phyloP scores from a whole-genome alignment of 92 coral and sea anemone species.

The Bergia sp. region DNA sequence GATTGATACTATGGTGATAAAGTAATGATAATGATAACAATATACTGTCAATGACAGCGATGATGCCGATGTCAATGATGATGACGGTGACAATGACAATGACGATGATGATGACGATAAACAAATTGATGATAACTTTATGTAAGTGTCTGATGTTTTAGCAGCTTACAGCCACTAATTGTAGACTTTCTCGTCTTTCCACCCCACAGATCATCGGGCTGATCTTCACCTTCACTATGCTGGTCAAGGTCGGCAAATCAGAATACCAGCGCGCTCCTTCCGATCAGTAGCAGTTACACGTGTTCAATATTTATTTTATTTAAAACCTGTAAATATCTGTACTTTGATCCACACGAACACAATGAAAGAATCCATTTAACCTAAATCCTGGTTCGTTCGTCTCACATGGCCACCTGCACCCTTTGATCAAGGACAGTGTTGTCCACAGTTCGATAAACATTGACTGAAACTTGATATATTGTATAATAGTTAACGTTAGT shows the following conservation, averaged over 20 bases:
- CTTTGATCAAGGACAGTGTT: too few relatives aligned
- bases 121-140: too few relatives aligned
- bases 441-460: too few relatives aligned
- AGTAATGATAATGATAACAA: too few relatives aligned
- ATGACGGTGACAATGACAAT: too few relatives aligned
- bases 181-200: not conserved
- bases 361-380: not conserved
- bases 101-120: too few relatives aligned
- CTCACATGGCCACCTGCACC: not conserved
- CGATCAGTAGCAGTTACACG: not conserved
- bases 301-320: not conserved
- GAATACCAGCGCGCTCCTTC: not conserved
- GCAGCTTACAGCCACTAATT: not conserved
- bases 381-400: not conserved
- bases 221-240: constrained; percentile 13
- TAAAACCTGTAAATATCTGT: constrained; percentile 20
- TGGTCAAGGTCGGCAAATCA: constrained; percentile 12
- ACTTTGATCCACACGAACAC: not conserved
- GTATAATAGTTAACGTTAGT: too few relatives aligned
- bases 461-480: too few relatives aligned
- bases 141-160: not conserved
- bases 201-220: constrained; percentile 5
- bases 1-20: too few relatives aligned
- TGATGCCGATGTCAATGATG: too few relatives aligned
- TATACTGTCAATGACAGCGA: too few relatives aligned